Evolutionary conservation across 2,888 invertebrate genomes (phyloP), one percentile per base, ranked within the genome.

Genomic region (Teleiodes luculella): DNA sequence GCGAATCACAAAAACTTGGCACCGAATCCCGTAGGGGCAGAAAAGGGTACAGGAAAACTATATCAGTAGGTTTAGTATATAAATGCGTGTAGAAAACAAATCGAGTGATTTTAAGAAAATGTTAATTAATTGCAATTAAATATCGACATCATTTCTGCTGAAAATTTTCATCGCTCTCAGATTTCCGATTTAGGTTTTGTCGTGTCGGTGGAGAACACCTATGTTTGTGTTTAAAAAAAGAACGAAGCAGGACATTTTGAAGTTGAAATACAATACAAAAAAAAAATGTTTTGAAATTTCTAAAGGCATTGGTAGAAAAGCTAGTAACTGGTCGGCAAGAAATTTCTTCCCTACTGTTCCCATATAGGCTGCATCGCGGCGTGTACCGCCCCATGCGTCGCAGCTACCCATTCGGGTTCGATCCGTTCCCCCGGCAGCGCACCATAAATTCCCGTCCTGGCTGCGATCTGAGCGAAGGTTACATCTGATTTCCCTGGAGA

Each of bases 371-470:
- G n/a, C n/a, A n/a, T n/a, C n/a, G n/a, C n/a, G n/a, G 49, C 52
- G 54, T 48, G 48, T 52, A 39, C 52, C 47, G 11, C 35, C 52
- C 55, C 14, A 1, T 31, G 46, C 39, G 31, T 28, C 31, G 14
- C 18, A 11, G 35, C 51, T 52, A 52, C 54, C 52, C 54, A 55
- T 63, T 58, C 59, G 52, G 60, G 60, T 57, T 62, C 61, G 57
- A 67, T 67, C 63, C 55, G 56, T 49, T 70, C 70, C 70, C 74
- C 57, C 57, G 75, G 69, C 74, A 67, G 63, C 57, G 62, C 66
- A 68, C 79, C 76, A 83, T 84, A 83, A 85, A 85, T 83, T 72
- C 68, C 63, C 72, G 74, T 80, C 78, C 67, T 68, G 72, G 64
- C 71, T 45, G 46, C 59, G 53, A 58, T 57, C 65, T 66, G 66